Percentiles rank a stretch among this genome's conserved stretches.
Evolutionary conservation across 2,113 vertebrate species (phyloP).

Genomic region (Regulus satrapa): DNA sequence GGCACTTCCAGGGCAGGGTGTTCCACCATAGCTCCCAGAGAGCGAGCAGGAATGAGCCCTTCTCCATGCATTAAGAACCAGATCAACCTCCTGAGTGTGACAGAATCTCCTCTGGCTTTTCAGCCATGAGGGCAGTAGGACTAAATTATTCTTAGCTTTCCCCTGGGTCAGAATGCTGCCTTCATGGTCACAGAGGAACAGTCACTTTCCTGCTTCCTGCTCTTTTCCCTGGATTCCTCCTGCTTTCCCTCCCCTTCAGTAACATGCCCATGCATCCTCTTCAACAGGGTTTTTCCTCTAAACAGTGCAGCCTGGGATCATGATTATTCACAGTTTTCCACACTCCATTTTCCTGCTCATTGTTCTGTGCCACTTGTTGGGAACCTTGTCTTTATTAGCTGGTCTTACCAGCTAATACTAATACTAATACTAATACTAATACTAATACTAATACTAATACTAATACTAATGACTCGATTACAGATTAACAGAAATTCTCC

Average conservation of each 20-base stretch:
- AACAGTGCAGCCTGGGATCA: background rate
- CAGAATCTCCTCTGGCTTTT: background rate
- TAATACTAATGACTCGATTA: background rate
- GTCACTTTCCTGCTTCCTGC: background rate
- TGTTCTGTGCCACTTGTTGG: background rate
- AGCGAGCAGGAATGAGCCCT: background rate
- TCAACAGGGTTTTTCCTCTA: background rate
- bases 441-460: too few species aligned
- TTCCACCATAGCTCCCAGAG: background rate
- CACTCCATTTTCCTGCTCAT: background rate
- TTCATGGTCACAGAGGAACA: background rate
- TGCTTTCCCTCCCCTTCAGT: background rate
- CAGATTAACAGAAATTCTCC: background rate
- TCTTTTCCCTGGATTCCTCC: background rate
- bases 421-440: too few species aligned
- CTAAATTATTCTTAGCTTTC: background rate
- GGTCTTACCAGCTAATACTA: conserved; percentile 16
- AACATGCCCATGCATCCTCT: background rate
- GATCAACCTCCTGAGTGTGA: rapidly evolving
- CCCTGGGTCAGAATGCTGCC: background rate
- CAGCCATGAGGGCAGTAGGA: background rate
- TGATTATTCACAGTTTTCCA: background rate
- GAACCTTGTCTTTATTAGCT: conserved; percentile 35
- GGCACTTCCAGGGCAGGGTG: background rate
- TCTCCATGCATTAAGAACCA: background rate